A percentile compares a stretch with the other conserved stretches of the same genome.
Evolutionary conservation across 2,113 vertebrate genomes (phyloP).

Genomic region (Saccopteryx leptura): DNA sequence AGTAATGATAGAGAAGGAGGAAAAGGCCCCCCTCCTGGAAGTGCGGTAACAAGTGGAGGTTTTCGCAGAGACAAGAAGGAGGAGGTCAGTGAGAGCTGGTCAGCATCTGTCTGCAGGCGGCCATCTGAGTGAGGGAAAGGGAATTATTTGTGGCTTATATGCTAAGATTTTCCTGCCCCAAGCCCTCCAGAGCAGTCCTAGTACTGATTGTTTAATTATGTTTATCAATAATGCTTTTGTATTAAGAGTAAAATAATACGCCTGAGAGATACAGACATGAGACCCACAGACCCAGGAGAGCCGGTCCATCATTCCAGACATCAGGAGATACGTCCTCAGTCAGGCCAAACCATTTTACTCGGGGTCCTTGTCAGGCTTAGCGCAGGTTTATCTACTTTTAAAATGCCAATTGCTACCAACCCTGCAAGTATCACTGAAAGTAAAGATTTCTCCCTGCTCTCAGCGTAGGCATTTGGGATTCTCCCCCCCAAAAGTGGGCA

Average conservation of each 20-base stretch:
- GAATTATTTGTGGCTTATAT: not conserved
- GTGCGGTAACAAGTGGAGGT: not conserved
- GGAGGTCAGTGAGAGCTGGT: rapidly evolving
- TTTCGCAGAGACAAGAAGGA: not conserved
- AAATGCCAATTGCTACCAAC: not conserved
- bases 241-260: not conserved
- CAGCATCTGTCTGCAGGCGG: not conserved
- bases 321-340: not conserved
- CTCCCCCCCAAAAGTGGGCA: not conserved
- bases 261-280: not conserved
- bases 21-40: not conserved
- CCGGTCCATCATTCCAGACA: not conserved
- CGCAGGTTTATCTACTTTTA: not conserved
- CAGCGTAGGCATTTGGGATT: not conserved
- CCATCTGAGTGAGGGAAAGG: not conserved
- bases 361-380: not conserved
- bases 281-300: not conserved
- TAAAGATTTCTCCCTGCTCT: not conserved
- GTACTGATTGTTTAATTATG: not conserved
- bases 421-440: not conserved
- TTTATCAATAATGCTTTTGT: not conserved
- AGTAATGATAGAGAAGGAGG: not conserved
- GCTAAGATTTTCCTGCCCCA: not conserved
- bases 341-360: not conserved
- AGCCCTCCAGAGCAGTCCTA: not conserved